Base-by-base conservation (phyloP, 2,113 vertebrate genomes). In the pig (Sus scrofa) region DNA sequence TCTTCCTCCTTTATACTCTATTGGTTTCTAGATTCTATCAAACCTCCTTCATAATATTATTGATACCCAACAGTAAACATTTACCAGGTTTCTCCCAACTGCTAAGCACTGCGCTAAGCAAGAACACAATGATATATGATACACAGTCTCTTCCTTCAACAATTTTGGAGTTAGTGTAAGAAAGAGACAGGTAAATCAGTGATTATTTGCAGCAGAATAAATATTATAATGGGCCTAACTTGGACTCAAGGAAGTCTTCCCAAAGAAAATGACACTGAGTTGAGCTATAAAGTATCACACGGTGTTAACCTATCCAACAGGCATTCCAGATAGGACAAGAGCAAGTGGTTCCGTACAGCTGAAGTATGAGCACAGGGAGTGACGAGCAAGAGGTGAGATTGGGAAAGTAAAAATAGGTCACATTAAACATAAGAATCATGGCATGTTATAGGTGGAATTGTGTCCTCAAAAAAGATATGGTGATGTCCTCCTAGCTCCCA, bases 61-160 rank as follows among this genome's bases (percentile, higher is more conserved):
- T 94, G 18, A 79, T 32, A 84, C 32, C 74, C n/a, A 91, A 52
- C 16, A 86, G 19, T 73, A 83, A 77, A 78, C 9, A 86, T 52
- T 96, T 62, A 58, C 44, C 52, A n/a, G 6, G 10, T 81, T 7
- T 74, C 74, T 71, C 44, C 16, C 68, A 88, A 82, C 83, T 78
- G 54, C 44, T 85, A 85, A 82, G 20, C 26, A 73, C n/a, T 84
- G 32, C 81, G 27, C 37, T 94, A 37, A 86, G 27, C 19, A 92
- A 70, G 12, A 94, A 62, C 10, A 79, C 26, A 70, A 60, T 34
- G 7, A 70, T 68, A 95, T 7, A 83, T 12, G 1, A 86, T 67
- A 83, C 54, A 86, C 82, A 90, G 19, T 18, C 20, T 94, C 67
- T 96, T 20, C 26, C 70, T 77, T 96, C 62, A n/a, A 63, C 18